Percentiles rank a stretch among this genome's conserved stretches.
Conservation (phyloP, 2,888 invertebrate species). For the Heliconius ismenius region DNA sequence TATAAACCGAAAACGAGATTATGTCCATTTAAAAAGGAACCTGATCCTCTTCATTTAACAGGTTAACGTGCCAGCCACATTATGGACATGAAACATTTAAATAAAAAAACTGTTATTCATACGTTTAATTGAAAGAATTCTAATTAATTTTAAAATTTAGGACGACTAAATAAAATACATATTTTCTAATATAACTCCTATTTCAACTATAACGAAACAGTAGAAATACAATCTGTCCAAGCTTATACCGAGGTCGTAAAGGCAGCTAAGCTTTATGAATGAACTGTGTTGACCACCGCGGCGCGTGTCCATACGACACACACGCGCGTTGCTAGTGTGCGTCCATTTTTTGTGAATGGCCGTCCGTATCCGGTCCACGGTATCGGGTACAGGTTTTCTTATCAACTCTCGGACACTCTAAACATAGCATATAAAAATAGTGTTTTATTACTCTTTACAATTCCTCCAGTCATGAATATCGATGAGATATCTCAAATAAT, state of each 20-base stretch:
- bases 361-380: constrained; percentile 77
- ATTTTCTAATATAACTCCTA: not conserved
- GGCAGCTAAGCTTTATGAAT: constrained; percentile 75
- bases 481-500: constrained; percentile 71
- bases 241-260: constrained; percentile 46
- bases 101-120: constrained; percentile 15
- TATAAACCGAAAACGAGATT: constrained; percentile 46
- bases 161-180: not conserved
- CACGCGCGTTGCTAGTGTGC: constrained; percentile 48
- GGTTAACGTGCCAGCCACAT: constrained; percentile 45
- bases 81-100: constrained; percentile 35
- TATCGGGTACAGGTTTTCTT: constrained; percentile 77
- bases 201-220: constrained; percentile 6
- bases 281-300: constrained; percentile 63
- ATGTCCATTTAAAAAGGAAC: constrained; percentile 47
- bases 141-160: not conserved
- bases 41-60: constrained; percentile 45
- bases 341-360: constrained; percentile 78
- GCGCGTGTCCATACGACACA: constrained; percentile 38
- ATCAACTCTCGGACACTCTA: constrained; percentile 79
- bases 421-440: constrained; percentile 80
- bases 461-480: constrained; percentile 70
- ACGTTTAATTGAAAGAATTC: not conserved
- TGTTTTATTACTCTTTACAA: constrained; percentile 79
- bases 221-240: constrained; percentile 32